Evolutionary conservation across 1,140 invertebrate species (phyloP).

Genomic region (Araneus ventricosus): DNA sequence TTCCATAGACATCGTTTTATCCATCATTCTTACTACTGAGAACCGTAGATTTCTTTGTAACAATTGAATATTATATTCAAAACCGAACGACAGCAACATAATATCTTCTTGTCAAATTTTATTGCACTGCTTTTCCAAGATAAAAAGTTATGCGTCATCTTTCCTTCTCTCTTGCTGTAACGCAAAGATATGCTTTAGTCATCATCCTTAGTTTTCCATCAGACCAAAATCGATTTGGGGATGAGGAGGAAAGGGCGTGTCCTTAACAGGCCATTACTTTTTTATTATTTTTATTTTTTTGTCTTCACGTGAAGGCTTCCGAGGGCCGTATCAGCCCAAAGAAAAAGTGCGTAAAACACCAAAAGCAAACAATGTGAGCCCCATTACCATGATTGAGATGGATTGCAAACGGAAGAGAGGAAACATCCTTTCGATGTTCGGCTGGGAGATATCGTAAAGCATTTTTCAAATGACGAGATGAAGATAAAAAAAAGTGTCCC

Average conservation of each 20-base stretch:
- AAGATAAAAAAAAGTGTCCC: conserved; percentile 24
- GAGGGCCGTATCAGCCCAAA: background rate
- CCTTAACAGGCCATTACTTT: conserved; percentile 46
- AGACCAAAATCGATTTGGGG: conserved; percentile 39
- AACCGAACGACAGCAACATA: background rate
- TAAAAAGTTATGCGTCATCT: conserved; percentile 1
- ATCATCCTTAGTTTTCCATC: conserved; percentile 52
- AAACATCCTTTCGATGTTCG: conserved; percentile 50
- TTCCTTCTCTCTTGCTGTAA: background rate
- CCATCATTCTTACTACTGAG: background rate
- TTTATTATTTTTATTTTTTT: conserved; percentile 6
- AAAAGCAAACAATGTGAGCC: conserved; percentile 47
- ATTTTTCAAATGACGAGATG: conserved; percentile 25
- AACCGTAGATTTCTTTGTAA: background rate
- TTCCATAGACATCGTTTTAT: background rate
- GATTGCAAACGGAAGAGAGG: conserved; percentile 36
- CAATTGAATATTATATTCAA: background rate
- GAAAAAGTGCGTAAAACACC: conserved; percentile 48
- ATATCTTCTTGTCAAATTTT: background rate
- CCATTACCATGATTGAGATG: conserved; percentile 52
- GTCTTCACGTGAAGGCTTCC: conserved; percentile 12
- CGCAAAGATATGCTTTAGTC: conserved; percentile 23
- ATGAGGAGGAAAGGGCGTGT: conserved; percentile 30
- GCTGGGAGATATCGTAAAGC: conserved; percentile 19
- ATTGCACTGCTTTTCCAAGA: background rate